Conservation (phyloP, 2,113 vertebrate genomes). For the Saimiri boliviensis region DNA sequence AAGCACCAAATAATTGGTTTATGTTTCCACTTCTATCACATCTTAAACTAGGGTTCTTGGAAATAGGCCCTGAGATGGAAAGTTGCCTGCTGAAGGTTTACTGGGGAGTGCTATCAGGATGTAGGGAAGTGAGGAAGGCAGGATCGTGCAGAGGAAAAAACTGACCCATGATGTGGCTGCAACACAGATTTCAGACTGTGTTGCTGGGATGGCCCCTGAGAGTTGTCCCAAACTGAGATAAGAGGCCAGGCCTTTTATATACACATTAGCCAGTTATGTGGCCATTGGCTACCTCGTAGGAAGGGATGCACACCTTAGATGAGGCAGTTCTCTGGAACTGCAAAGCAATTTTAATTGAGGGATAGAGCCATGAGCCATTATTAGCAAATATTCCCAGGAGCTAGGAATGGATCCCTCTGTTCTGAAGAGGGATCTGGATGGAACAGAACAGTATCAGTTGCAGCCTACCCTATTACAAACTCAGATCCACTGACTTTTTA, state of each 20-base stretch:
- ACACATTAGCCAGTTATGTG: neutral
- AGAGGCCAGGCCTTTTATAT: neutral
- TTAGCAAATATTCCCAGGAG: neutral
- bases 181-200: neutral
- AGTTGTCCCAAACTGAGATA: neutral
- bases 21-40: neutral
- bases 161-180: neutral
- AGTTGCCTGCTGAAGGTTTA: neutral
- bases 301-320: neutral
- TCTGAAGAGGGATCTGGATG: neutral
- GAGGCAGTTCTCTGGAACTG: neutral
- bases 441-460: neutral
- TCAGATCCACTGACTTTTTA: neutral
- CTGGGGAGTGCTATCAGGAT: neutral
- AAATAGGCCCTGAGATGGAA: conserved; percentile 39
- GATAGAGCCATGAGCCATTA: neutral
- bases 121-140: neutral
- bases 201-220: neutral
- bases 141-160: neutral
- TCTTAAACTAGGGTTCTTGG: conserved; percentile 33
- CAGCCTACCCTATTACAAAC: neutral
- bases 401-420: neutral
- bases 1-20: conserved; percentile 13
- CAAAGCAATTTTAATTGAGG: neutral
- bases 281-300: neutral